A percentile compares a stretch with the other conserved stretches of the same genome.
Conservation (phyloP, 2,797 vertebrate species). For the Hydrolagus colliei region DNA sequence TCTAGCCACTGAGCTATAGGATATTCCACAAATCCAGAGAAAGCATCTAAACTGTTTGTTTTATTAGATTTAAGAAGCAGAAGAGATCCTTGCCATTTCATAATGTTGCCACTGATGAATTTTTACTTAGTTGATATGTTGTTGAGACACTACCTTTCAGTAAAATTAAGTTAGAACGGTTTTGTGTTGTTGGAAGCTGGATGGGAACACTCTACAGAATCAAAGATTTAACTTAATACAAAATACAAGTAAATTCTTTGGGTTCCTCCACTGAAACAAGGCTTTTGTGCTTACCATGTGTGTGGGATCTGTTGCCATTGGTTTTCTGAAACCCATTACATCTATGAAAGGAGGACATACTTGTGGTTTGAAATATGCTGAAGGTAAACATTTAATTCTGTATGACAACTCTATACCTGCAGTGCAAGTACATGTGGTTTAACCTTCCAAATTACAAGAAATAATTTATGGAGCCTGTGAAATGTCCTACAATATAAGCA, state of each 20-base stretch:
- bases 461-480: constrained; percentile 41
- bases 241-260: constrained; percentile 29
- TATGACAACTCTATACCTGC: constrained; percentile 36
- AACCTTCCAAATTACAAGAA: constrained; percentile 42
- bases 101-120: background rate
- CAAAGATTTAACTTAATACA: constrained; percentile 35
- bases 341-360: constrained; percentile 26
- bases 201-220: constrained; percentile 34
- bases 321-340: constrained; percentile 36
- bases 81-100: constrained; percentile 37
- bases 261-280: constrained; percentile 35
- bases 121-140: background rate
- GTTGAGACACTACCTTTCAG: too few species aligned
- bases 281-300: constrained; percentile 34
- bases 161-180: constrained; percentile 33
- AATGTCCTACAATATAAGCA: constrained; percentile 38
- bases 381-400: constrained; percentile 38
- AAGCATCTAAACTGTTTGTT: too few species aligned
- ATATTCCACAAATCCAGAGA: too few species aligned
- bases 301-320: constrained; percentile 34
- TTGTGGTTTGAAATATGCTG: constrained; percentile 39
- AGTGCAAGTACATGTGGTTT: constrained; percentile 39
- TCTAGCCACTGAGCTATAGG: too few species aligned
- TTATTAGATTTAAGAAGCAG: constrained; percentile 19
- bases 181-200: constrained; percentile 40